Conservation (phyloP, 1,140 invertebrate genomes). For the Stegodyphus mimosarum region DNA sequence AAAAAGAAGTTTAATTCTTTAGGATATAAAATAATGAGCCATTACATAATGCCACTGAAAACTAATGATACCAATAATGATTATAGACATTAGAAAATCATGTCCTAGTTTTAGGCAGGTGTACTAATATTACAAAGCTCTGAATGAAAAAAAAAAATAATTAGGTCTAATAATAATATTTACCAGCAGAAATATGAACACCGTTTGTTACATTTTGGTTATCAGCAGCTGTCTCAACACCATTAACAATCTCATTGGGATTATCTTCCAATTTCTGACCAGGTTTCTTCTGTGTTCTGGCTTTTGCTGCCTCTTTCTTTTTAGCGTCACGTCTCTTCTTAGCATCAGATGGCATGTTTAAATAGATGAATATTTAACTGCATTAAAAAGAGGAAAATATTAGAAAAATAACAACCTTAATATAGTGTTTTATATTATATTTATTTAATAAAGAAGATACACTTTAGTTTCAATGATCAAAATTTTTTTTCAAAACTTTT, state of each 20-base stretch:
- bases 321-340: constrained; percentile 97
- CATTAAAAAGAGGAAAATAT: neutral
- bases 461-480: neutral
- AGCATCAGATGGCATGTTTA: constrained; percentile 91
- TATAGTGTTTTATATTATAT: neutral
- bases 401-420: neutral
- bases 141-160: too few species aligned
- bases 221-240: constrained; percentile 1
- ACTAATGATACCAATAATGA: too few species aligned
- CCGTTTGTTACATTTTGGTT: constrained; percentile 28
- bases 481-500: neutral
- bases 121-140: too few species aligned
- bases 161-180: neutral
- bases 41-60: too few species aligned
- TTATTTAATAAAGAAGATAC: neutral
- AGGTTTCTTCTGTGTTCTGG: constrained; percentile 70
- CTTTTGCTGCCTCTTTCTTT: constrained; percentile 94
- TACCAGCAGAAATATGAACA: constrained; percentile 31
- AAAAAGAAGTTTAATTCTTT: too few species aligned
- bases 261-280: constrained; percentile 39
- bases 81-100: too few species aligned
- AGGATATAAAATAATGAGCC: too few species aligned
- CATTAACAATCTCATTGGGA: constrained; percentile 19
- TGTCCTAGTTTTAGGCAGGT: too few species aligned
- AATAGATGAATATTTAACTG: neutral